A percentile compares a stretch with the other conserved stretches of the same genome.
Evolutionary conservation across 2,113 vertebrate species (phyloP).

Genomic region (Glaucomys volans): DNA sequence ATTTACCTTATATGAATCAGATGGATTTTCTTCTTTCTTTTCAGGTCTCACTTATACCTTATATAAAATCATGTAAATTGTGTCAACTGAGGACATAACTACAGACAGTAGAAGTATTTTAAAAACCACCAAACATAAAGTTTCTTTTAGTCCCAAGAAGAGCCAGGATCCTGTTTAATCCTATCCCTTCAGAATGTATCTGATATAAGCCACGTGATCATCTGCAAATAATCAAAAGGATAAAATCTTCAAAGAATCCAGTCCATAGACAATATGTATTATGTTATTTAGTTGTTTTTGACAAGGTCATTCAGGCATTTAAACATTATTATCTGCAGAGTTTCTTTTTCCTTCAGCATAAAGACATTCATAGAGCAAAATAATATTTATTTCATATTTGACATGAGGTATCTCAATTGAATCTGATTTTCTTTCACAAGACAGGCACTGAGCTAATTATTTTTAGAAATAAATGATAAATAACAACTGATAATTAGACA

Average conservation of each 20-base stretch:
- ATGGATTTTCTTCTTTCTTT: slow-evolving; percentile 79
- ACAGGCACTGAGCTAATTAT: slow-evolving; percentile 80
- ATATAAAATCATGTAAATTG: slow-evolving; percentile 75
- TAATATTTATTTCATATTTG: slow-evolving; percentile 70
- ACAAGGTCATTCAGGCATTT: not conserved
- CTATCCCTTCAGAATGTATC: not conserved
- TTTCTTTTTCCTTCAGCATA: not conserved
- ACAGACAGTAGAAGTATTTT: slow-evolving; percentile 50
- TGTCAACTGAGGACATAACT: slow-evolving; percentile 80
- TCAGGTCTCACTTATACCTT: slow-evolving; percentile 67
- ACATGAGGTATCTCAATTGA: slow-evolving; percentile 81
- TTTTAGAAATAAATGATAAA: slow-evolving; percentile 83
- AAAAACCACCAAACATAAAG: not conserved
- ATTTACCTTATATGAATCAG: slow-evolving; percentile 81
- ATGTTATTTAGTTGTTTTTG: not conserved
- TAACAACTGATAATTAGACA: slow-evolving; percentile 83
- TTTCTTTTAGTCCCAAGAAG: not conserved
- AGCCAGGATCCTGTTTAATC: slow-evolving; percentile 54
- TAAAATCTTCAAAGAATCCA: not conserved
- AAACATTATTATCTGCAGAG: not conserved
- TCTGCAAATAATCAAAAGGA: slow-evolving; percentile 66
- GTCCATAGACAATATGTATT: not conserved
- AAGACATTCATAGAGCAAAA: slow-evolving; percentile 47
- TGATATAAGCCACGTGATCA: not conserved
- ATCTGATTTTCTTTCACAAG: slow-evolving; percentile 82